These are phyloP conservation scores for Dysmachus trigonus DNA, from an alignment of 2,888 invertebrate species.

Conservation along the genomic window DNA sequence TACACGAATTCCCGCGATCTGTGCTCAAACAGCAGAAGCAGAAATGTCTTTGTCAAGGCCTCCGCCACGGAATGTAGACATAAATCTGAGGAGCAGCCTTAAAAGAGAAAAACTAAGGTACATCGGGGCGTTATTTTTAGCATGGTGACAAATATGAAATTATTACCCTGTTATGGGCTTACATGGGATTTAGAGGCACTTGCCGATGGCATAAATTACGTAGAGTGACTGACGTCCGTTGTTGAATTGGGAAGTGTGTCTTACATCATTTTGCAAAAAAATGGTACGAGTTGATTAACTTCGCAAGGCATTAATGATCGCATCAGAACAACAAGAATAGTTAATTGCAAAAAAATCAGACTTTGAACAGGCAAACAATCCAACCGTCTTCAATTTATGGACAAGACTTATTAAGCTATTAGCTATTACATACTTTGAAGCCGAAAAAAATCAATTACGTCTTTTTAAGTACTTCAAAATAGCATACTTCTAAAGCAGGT, in stretches of 20 bases:
- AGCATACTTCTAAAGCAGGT: background rate
- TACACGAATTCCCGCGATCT: background rate
- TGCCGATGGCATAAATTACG: background rate
- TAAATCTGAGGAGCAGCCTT: background rate
- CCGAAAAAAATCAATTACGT: background rate
- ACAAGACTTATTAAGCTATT: background rate
- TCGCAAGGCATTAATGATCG: background rate
- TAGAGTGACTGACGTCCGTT: background rate
- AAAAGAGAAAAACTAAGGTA: background rate
- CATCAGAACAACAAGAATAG: background rate
- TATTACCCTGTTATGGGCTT: background rate
- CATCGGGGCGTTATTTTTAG: background rate
- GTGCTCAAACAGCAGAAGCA: background rate
- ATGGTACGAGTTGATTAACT: background rate
- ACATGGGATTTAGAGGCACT: background rate
- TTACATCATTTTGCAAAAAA: background rate
- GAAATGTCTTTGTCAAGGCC: slow-evolving; percentile 27
- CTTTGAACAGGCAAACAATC: background rate
- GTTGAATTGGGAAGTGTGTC: background rate
- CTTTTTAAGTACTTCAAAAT: background rate
- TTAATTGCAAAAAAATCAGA: background rate
- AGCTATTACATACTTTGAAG: background rate
- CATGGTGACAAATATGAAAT: background rate
- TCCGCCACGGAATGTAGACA: background rate
- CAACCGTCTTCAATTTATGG: background rate